Evolutionary conservation across 2,797 vertebrate species (phyloP), one percentile per base, ranked within the genome.

Genomic region (Chaenodraco wilsoni): DNA sequence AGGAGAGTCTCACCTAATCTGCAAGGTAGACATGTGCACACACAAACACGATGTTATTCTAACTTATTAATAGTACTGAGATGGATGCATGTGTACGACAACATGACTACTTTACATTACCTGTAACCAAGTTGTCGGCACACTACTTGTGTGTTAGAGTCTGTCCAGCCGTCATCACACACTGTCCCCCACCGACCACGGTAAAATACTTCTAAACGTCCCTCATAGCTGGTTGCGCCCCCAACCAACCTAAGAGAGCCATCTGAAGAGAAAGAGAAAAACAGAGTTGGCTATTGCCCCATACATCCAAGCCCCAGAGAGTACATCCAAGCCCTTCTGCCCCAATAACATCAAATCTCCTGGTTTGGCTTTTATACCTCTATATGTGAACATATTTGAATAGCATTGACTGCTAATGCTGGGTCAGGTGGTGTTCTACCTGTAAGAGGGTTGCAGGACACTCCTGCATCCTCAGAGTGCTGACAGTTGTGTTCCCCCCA

Each of bases 401-500:
- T 63, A 63, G 48, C 59, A 51, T 92, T 94, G 93, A 94, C 10
- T 23, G 1, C 41, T 23, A 8, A 21, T 17, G 21, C 13, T 59
- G 31, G 87, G 85, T 37, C 1, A 43, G 17, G 27, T 63, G 21
- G 23, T 66, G 55, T 12, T 62, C 21, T 94, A 99, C 98, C 97
- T 94, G 93, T 94, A 2, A 97, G 93, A 48, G 96, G 95, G 31
- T 76, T 95, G 71, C 98, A 99, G 81, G 98, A 97, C 55, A 99
- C 97, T 0, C 97, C 97, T 14, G 98, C 98, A 52, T 99, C 97
- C 88, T 99, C 98, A 21, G 89, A 94, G 87, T 99, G 98, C 63
- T 92, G 95, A 43, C 98, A 99, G 93, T 99, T 96, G 86, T 99
- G 98, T 52, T 98, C 95, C 59, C 93, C 93, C 98, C 98, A 99